Conservation (phyloP, 92 coral and sea anemone species). For the Zoanthus solanderi region DNA sequence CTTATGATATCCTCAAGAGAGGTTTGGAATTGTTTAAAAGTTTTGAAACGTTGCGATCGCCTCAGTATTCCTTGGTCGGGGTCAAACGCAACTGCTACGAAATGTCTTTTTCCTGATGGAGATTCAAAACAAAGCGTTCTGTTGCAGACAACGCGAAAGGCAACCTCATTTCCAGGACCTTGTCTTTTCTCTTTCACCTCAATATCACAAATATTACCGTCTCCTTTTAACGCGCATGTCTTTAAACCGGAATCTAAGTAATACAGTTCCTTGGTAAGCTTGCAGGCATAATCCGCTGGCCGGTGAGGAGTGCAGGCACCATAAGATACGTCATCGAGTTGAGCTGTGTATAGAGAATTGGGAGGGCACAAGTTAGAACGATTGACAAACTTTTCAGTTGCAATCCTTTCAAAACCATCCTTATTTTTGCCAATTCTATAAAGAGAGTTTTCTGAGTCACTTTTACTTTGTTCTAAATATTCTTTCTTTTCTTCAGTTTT, state of each 20-base stretch:
- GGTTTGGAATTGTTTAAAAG: conserved; percentile 55
- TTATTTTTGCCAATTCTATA: not conserved
- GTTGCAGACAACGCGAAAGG: conserved; percentile 24
- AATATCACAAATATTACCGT: conserved; percentile 67
- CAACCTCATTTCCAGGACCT: not conserved
- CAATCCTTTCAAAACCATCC: conserved; percentile 9
- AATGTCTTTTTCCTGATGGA: not conserved
- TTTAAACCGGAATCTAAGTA: conserved; percentile 48
- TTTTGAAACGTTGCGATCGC: conserved; percentile 19
- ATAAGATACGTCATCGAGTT: conserved; percentile 48
- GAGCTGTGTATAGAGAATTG: conserved; percentile 9
- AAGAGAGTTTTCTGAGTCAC: not conserved
- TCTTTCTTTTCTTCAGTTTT: not conserved
- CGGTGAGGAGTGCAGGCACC: conserved; percentile 77
- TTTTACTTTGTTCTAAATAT: not conserved
- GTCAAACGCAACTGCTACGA: conserved; percentile 46
- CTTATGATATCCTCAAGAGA: conserved; percentile 60
- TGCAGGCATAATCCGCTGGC: conserved; percentile 66
- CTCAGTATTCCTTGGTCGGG: conserved; percentile 63
- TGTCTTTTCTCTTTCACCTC: not conserved
- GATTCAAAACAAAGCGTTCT: conserved; percentile 26
- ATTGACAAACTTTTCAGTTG: conserved; percentile 9
- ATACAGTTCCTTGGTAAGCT: conserved; percentile 58
- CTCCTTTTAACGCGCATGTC: conserved; percentile 53
- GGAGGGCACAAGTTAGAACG: conserved; percentile 21